phyloP scores from a whole-genome alignment of 2,797 vertebrate species.

The Limosa lapponica region DNA sequence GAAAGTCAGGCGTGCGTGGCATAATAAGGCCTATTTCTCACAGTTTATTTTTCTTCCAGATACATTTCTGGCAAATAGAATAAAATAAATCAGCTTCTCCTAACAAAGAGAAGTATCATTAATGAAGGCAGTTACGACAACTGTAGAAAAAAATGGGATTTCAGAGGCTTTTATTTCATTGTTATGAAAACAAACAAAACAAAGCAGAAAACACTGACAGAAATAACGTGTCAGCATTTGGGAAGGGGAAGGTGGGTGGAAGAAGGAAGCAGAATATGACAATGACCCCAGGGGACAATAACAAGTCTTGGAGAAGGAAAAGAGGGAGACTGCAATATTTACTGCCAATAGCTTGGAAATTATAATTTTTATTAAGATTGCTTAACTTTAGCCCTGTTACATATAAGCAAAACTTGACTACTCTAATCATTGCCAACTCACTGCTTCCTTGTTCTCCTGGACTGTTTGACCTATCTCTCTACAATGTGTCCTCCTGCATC shows the following conservation, averaged over 20 bases:
- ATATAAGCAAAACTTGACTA: background rate
- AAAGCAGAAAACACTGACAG: background rate
- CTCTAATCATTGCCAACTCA: background rate
- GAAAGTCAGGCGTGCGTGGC: background rate
- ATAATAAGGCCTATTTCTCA: constrained; percentile 21
- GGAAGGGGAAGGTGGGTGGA: background rate
- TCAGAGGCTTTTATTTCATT: background rate
- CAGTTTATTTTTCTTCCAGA: constrained; percentile 14
- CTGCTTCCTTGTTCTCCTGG: background rate
- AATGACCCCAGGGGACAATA: background rate
- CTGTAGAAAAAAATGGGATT: background rate
- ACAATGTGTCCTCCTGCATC: background rate
- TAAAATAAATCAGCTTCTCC: constrained; percentile 29
- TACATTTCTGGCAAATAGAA: constrained; percentile 25
- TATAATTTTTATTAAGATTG: background rate
- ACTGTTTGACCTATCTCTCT: background rate
- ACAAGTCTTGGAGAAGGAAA: background rate
- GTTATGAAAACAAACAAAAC: background rate
- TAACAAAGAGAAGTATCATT: constrained; percentile 18
- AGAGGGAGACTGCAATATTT: background rate
- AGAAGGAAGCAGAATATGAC: background rate
- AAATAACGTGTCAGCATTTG: background rate
- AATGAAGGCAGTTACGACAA: background rate
- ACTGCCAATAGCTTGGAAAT: background rate
- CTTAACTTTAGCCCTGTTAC: background rate